phyloP scores from a whole-genome alignment of 1,140 invertebrate genomes.

The Zaprionus camerounensis region DNA sequence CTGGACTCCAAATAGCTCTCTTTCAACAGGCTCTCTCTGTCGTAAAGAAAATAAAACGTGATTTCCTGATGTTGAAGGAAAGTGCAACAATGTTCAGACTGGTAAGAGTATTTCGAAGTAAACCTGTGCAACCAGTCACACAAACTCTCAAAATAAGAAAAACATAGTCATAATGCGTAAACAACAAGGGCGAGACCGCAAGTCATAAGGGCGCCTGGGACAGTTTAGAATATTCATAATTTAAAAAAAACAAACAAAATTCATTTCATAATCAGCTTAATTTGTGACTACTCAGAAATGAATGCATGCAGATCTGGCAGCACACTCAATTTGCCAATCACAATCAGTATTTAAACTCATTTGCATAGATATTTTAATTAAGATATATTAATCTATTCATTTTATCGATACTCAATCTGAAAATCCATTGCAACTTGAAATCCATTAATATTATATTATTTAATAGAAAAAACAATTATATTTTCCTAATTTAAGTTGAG shows the following conservation, averaged over 20 bases:
- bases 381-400: too few species aligned
- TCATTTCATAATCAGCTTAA: background rate
- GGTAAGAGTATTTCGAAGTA: background rate
- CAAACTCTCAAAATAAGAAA: background rate
- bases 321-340: too few species aligned
- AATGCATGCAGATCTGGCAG: background rate
- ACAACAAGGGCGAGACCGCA: background rate
- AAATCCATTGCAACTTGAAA: too few species aligned
- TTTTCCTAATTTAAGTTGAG: background rate
- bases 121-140: constrained; percentile 2
- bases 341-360: too few species aligned
- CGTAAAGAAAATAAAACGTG: background rate
- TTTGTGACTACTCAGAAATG: background rate
- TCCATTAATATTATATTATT: too few species aligned
- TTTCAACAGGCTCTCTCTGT: background rate
- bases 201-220: background rate
- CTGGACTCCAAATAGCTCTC: background rate
- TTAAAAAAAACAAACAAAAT: background rate
- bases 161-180: background rate
- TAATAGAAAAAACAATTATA: too few species aligned
- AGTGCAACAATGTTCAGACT: background rate
- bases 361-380: too few species aligned
- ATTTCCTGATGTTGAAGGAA: background rate
- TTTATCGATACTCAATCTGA: too few species aligned
- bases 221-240: background rate